A percentile compares a stretch with the other conserved stretches of the same genome.
Evolutionary conservation across 2,888 invertebrate genomes (phyloP).

Genomic region (Lissonota sp.): DNA sequence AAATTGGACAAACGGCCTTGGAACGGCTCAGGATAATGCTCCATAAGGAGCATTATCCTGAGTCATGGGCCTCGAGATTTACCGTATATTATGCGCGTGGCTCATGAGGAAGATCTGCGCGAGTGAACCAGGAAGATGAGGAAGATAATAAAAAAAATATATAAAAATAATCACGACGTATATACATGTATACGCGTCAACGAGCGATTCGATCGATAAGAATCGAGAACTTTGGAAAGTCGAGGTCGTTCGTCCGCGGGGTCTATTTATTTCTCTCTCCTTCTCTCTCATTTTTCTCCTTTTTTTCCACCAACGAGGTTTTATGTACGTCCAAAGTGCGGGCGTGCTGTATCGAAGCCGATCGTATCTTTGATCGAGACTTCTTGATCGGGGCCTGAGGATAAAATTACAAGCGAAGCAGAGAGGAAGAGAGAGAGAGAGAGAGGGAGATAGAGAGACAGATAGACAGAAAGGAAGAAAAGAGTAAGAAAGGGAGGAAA

Average conservation of each 20-base stretch:
- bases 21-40: no score
- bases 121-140: conserved; percentile 39
- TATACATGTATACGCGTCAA: conserved; percentile 33
- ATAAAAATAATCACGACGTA: conserved; percentile 16
- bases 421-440: conserved; percentile 23
- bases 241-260: conserved; percentile 55
- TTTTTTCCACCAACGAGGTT: conserved; percentile 27
- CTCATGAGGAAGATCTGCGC: conserved; percentile 39
- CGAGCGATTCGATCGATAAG: conserved; percentile 58
- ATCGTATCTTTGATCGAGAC: conserved; percentile 60
- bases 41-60: conserved; percentile 71
- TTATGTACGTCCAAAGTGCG: conserved; percentile 55
- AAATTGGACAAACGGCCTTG: conserved; percentile 72
- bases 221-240: conserved; percentile 65
- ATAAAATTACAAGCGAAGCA: conserved; percentile 39
- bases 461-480: conserved; percentile 2
- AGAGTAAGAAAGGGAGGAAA: conserved; percentile 12
- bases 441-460: conserved; percentile 37
- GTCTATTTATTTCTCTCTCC: conserved; percentile 29
- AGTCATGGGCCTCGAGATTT: conserved; percentile 49
- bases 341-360: conserved; percentile 59
- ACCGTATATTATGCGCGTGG: conserved; percentile 41
- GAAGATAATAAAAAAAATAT: conserved; percentile 20
- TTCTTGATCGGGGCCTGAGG: conserved; percentile 57
- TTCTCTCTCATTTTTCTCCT: conserved; percentile 22